phyloP scores from a whole-genome alignment of 2,113 vertebrate genomes.

The Glareola pratincola region DNA sequence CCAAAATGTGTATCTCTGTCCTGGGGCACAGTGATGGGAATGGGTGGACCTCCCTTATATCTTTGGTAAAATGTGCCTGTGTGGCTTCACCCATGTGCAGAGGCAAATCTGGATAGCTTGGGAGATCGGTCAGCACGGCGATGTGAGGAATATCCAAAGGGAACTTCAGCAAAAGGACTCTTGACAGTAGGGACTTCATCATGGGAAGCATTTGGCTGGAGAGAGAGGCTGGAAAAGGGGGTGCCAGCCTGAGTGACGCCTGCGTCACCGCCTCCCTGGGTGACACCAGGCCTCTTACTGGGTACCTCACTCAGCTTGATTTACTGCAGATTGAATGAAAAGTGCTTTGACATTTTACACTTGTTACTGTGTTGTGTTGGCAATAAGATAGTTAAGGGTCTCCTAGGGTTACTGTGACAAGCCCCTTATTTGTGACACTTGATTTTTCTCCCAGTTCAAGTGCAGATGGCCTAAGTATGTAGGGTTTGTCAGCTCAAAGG shows the following conservation, averaged over 20 bases:
- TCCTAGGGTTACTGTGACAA: neutral
- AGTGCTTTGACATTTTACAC: neutral
- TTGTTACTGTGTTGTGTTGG: neutral
- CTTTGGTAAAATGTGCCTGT: neutral
- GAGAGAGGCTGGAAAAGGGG: neutral
- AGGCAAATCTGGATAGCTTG: neutral
- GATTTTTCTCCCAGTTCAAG: constrained; percentile 1
- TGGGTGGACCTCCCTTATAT: neutral
- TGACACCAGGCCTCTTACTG: neutral
- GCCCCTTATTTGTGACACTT: neutral
- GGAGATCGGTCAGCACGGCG: neutral
- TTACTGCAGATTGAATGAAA: neutral
- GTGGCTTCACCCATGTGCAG: neutral
- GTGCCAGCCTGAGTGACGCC: neutral
- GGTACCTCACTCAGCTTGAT: neutral
- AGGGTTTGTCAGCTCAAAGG: neutral
- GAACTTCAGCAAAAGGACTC: neutral
- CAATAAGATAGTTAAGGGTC: neutral
- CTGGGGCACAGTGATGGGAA: neutral
- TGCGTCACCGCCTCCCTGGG: neutral
- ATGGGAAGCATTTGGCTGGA: neutral
- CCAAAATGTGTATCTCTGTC: neutral
- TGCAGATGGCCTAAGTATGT: neutral
- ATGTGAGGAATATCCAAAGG: neutral
- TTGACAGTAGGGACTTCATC: neutral